Base-by-base conservation (phyloP, 2,888 invertebrate genomes). In the Mythimna albipuncta region DNA sequence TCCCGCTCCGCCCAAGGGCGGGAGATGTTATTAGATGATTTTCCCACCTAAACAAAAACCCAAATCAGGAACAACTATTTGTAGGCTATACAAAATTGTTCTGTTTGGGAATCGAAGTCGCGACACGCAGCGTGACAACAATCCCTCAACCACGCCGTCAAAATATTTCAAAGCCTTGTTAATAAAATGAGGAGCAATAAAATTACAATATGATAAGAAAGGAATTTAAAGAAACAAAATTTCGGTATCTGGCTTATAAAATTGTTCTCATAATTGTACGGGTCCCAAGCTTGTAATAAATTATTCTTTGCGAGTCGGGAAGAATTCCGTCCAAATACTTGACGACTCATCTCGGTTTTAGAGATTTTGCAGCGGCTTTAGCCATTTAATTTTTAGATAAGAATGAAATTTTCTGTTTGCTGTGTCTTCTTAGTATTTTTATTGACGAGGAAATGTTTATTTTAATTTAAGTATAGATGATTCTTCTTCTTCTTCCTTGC, bases 301-400 rank as follows among this genome's bases (percentile, higher is more conserved):
- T 66, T 71, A 77, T 70, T 58, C 52, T n/a, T n/a, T 11, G 61
- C 21, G 47, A 54, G 54, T 73, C 16, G 38, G 11, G 19, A 44
- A 59, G 71, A 82, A 78, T 82, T 82, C 35, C 41, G 26, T 54
- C 50, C 35, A 35, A 82, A 82, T 78, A 52, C n/a, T 82, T 65
- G n/a, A 26, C 52, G 70, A 66, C 77, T 70, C 63, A 69, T 63
- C 64, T 61, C 16, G 64, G 57, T 58, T 57, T 77, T 35, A 50
- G 35, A 70, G 64, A 82, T 65, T 77, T 54, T 41, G 54, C 10
- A 26, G 6, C 9, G 6, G 69, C 65, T 69, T 69, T 41, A 3
- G 38, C 11, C 44, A 72, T 78, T 70, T 52, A 47, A 66, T 26
- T 59, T 79, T 59, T 10, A 57, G 11, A 55, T 66, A 19, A 58